Evolutionary conservation across 2,888 invertebrate species (phyloP).

Genomic region (Nipponacmea schrenckii): DNA sequence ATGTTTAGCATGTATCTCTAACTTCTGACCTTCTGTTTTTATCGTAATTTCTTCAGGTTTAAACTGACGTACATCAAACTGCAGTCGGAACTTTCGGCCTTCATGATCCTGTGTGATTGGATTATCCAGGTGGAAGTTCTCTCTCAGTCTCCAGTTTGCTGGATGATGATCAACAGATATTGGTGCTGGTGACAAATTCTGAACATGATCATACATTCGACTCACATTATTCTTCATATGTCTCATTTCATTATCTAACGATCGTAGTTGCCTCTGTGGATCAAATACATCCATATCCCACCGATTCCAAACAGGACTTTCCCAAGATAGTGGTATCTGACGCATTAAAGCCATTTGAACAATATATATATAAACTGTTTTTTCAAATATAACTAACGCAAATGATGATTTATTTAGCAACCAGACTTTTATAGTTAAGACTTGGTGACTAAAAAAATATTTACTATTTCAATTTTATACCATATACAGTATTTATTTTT

Average conservation of each 20-base stretch:
- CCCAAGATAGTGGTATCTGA: slow-evolving; percentile 19
- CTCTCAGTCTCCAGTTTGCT: slow-evolving; percentile 40
- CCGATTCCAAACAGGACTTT: slow-evolving; percentile 12
- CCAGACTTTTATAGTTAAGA: too few species aligned
- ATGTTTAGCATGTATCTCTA: slow-evolving; percentile 93
- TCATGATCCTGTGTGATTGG: slow-evolving; percentile 69
- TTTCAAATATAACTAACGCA: too few species aligned
- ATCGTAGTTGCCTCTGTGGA: slow-evolving; percentile 27
- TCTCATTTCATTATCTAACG: slow-evolving; percentile 27
- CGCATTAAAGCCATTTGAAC: slow-evolving; percentile 15
- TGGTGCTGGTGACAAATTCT: slow-evolving; percentile 20
- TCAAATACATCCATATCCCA: slow-evolving; percentile 24
- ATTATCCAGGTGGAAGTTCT: slow-evolving; percentile 54
- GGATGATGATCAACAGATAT: slow-evolving; percentile 38
- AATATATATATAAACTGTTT: not conserved
- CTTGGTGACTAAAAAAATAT: too few species aligned
- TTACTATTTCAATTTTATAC: too few species aligned
- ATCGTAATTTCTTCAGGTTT: slow-evolving; percentile 95
- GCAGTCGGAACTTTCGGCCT: slow-evolving; percentile 90
- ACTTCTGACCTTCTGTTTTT: slow-evolving; percentile 97
- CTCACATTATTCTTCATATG: slow-evolving; percentile 32
- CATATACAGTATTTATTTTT: too few species aligned
- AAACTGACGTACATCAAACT: slow-evolving; percentile 98
- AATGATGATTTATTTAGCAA: too few species aligned
- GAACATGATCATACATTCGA: slow-evolving; percentile 27